These are phyloP conservation scores for Rhabditoides inermis DNA, from an alignment of 2,888 invertebrate genomes.

Conservation along the genomic window DNA sequence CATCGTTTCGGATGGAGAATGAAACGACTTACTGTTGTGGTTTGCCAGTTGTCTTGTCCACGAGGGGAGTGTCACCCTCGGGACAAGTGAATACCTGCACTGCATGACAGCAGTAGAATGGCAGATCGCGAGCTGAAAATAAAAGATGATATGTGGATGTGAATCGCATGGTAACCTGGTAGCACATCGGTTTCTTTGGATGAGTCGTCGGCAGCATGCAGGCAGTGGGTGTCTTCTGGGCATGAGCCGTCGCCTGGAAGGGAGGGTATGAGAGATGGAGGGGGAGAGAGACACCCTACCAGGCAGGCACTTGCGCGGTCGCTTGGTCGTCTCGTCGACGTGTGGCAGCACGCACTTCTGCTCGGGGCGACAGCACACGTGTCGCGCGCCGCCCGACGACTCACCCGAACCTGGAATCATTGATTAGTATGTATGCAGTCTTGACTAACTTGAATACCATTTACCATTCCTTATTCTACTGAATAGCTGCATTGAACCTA, in stretches of 20 bases:
- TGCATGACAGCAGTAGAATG: slow-evolving; percentile 38
- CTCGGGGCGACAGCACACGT: slow-evolving; percentile 29
- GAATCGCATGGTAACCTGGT: too few species aligned
- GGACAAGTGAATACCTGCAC: slow-evolving; percentile 32
- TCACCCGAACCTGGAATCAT: slow-evolving; percentile 5
- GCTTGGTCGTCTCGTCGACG: slow-evolving; percentile 20
- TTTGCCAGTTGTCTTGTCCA: slow-evolving; percentile 14
- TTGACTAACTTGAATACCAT: too few species aligned
- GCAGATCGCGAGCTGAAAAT: too few species aligned
- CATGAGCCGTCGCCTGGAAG: slow-evolving; percentile 19
- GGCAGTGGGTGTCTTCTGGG: slow-evolving; percentile 23
- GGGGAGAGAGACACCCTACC: slow-evolving; percentile 7
- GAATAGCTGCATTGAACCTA: too few species aligned
- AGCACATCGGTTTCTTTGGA: slow-evolving; percentile 21
- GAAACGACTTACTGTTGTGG: slow-evolving; percentile 8
- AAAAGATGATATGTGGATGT: too few species aligned
- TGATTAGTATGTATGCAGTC: too few species aligned
- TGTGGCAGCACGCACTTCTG: slow-evolving; percentile 31
- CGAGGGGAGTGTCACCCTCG: slow-evolving; percentile 19
- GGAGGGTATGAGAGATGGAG: background rate
- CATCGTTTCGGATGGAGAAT: background rate
- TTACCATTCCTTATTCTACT: too few species aligned
- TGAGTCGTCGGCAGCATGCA: slow-evolving; percentile 28
- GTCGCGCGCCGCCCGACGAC: slow-evolving; percentile 14
- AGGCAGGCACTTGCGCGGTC: slow-evolving; percentile 29